Evolutionary conservation across 1,140 invertebrate species (phyloP).

Genomic region (Megathymus violae): DNA sequence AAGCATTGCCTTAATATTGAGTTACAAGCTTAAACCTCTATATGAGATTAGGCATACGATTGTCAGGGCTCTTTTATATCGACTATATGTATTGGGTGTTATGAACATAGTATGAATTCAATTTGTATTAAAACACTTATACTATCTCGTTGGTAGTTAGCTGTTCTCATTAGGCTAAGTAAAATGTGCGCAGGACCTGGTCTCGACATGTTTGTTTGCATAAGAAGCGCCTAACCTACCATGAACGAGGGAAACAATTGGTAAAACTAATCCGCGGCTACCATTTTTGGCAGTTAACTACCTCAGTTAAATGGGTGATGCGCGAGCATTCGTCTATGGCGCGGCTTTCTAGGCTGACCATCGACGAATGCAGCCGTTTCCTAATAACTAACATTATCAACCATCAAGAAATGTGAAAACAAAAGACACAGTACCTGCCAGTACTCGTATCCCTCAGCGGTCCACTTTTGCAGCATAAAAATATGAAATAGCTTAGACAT

Average conservation of each 20-base stretch:
- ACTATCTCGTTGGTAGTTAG: too few species aligned
- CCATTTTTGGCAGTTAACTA: conserved; percentile 41
- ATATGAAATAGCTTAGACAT: conserved; percentile 33
- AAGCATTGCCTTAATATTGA: too few species aligned
- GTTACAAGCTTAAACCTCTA: too few species aligned
- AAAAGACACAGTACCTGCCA: conserved; percentile 31
- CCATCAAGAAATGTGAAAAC: conserved; percentile 15
- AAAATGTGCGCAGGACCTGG: conserved; percentile 13
- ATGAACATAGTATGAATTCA: too few species aligned
- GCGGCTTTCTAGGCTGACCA: conserved; percentile 30
- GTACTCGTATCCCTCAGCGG: conserved; percentile 32
- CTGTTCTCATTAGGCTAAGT: not conserved
- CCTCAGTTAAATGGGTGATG: conserved; percentile 35
- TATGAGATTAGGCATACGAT: too few species aligned
- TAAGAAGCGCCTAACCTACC: conserved; percentile 5
- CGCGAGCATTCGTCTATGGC: conserved; percentile 21
- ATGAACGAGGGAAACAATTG: conserved; percentile 37
- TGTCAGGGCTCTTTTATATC: too few species aligned
- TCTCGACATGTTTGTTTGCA: conserved; percentile 38
- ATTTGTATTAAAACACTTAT: too few species aligned
- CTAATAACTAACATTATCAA: conserved; percentile 25
- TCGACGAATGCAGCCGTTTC: conserved; percentile 8
- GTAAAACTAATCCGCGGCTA: conserved; percentile 34
- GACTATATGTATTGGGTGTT: too few species aligned
- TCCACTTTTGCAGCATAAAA: conserved; percentile 35